These are phyloP conservation scores for Glareola pratincola DNA, from an alignment of 2,113 vertebrate species.

Conservation along the genomic window DNA sequence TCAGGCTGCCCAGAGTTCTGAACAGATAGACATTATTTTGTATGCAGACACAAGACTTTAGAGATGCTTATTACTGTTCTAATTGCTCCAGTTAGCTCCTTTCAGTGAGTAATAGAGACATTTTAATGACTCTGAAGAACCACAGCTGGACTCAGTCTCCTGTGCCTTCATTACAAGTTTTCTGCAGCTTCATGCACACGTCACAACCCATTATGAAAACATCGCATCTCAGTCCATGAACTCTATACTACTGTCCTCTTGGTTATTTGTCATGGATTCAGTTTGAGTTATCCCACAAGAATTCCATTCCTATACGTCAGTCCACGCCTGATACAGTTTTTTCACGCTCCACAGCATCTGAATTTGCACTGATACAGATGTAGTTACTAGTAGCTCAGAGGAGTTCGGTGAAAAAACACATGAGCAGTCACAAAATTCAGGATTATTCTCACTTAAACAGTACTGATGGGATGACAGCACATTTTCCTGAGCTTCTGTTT, in stretches of 20 bases:
- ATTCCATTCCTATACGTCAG: background rate
- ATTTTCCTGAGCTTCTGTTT: background rate
- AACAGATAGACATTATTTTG: background rate
- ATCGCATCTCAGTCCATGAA: background rate
- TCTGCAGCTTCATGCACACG: background rate
- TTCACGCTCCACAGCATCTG: background rate
- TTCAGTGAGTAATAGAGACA: background rate
- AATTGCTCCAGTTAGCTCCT: conserved; percentile 10
- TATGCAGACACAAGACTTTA: background rate
- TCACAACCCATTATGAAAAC: background rate
- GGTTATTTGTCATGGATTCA: background rate
- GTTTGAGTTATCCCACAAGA: background rate
- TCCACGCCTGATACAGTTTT: background rate
- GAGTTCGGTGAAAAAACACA: background rate
- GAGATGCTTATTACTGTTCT: background rate
- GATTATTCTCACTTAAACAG: background rate
- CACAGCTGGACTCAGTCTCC: background rate
- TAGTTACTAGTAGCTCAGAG: background rate
- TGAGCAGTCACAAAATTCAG: background rate
- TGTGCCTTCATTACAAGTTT: background rate
- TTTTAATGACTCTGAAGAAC: background rate
- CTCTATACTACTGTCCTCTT: background rate
- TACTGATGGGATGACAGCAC: background rate
- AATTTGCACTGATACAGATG: background rate
- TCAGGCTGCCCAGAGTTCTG: background rate